phyloP scores from a whole-genome alignment of 1,140 invertebrate genomes.

The Atta colombica region DNA sequence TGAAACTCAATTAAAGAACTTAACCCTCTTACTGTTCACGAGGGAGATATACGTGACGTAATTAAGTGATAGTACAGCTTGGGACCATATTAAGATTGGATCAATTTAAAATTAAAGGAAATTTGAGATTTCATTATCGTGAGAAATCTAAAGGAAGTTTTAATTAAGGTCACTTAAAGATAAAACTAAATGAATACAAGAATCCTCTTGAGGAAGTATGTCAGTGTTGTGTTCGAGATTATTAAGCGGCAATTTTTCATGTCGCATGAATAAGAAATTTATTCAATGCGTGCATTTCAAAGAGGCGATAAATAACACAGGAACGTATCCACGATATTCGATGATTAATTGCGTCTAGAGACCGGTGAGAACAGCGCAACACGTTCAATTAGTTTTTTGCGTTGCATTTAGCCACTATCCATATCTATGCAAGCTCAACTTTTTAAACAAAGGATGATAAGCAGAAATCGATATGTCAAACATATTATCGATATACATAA shows the following conservation, averaged over 20 bases:
- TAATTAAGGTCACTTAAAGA: slow-evolving; percentile 5
- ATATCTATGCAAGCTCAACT: slow-evolving; percentile 60
- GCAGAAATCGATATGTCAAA: slow-evolving; percentile 38
- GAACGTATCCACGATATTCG: slow-evolving; percentile 60
- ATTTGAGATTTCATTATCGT: neutral
- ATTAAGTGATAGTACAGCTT: neutral
- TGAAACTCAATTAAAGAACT: slow-evolving; percentile 50
- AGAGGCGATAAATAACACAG: slow-evolving; percentile 55
- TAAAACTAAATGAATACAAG: neutral
- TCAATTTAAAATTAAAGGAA: slow-evolving; percentile 16
- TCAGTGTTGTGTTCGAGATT: slow-evolving; percentile 37
- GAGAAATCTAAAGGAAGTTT: neutral
- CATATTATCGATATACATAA: slow-evolving; percentile 11
- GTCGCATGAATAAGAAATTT: slow-evolving; percentile 63
- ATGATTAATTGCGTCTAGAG: slow-evolving; percentile 59
- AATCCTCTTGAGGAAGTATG: neutral
- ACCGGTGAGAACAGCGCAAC: slow-evolving; percentile 49
- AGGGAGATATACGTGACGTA: neutral
- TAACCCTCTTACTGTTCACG: neutral
- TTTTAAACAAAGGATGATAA: slow-evolving; percentile 60
- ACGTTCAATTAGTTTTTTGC: slow-evolving; percentile 59
- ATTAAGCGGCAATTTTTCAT: slow-evolving; percentile 62
- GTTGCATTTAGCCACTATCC: slow-evolving; percentile 43
- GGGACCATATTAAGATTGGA: neutral
- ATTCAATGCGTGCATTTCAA: slow-evolving; percentile 65